Percentiles rank a stretch among this genome's conserved stretches.
phyloP scores from a whole-genome alignment of 1,140 invertebrate species.

The Reticulitermes speratus region DNA sequence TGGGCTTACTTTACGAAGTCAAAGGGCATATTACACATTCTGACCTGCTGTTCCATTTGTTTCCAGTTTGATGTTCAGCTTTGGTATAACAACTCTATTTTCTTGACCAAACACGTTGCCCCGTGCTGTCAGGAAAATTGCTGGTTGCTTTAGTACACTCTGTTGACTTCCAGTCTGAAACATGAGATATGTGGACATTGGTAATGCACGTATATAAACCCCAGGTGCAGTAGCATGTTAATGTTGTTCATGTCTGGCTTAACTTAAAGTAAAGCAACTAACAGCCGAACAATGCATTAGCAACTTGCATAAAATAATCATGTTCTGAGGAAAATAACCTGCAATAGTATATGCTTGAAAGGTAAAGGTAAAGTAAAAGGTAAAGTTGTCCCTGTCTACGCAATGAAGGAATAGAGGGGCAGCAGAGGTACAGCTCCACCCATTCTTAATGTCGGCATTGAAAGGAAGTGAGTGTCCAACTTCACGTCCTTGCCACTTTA shows the following conservation, averaged over 20 bases:
- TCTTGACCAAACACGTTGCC: slow-evolving; percentile 52
- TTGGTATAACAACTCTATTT: slow-evolving; percentile 54
- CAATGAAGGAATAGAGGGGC: too few relatives aligned
- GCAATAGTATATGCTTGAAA: neutral
- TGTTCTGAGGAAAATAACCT: neutral
- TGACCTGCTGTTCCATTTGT: slow-evolving; percentile 35
- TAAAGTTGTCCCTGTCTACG: too few relatives aligned
- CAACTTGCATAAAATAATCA: neutral
- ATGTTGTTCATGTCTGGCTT: neutral
- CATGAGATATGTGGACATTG: neutral
- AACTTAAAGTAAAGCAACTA: too few relatives aligned
- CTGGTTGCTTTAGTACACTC: slow-evolving; percentile 59
- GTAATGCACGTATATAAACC: neutral
- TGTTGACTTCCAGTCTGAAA: slow-evolving; percentile 39
- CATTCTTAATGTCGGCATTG: too few relatives aligned
- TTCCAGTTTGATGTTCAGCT: slow-evolving; percentile 54
- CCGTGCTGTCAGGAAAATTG: slow-evolving; percentile 53
- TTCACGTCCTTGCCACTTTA: too few relatives aligned
- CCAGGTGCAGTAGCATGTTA: neutral
- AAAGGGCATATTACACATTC: neutral
- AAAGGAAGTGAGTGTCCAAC: too few relatives aligned
- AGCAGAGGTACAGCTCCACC: too few relatives aligned
- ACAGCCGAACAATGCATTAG: neutral
- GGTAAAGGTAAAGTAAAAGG: too few relatives aligned
- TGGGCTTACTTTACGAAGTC: too few relatives aligned